Percentiles rank a stretch among this genome's conserved stretches.
Conservation (phyloP, 2,113 vertebrate genomes). For the Rhinichthys klamathensis region DNA sequence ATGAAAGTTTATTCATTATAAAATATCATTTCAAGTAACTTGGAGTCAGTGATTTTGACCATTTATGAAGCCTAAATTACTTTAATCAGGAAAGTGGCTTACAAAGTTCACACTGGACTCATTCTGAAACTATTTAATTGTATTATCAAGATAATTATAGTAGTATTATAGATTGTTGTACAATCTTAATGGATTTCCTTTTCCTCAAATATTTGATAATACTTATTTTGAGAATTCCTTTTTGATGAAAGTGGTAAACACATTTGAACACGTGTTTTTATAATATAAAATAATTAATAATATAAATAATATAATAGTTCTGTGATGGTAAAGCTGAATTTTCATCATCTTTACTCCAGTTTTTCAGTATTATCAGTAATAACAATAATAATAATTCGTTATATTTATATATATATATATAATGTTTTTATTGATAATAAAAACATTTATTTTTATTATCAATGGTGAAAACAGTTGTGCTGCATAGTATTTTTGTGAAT, state of each 20-base stretch:
- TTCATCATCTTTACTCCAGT: background rate
- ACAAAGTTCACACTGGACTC: too few relatives aligned
- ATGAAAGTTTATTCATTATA: background rate
- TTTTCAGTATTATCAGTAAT: too few relatives aligned
- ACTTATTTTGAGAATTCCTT: background rate
- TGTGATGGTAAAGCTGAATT: background rate
- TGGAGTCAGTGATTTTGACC: background rate
- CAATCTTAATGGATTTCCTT: background rate
- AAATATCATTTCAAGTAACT: background rate
- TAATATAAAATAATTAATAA: too few relatives aligned
- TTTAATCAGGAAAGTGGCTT: background rate
- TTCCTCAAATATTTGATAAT: background rate
- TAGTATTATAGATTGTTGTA: background rate
- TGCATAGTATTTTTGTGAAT: too few relatives aligned
- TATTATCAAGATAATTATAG: slow-evolving; percentile 24
- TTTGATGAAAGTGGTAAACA: too few relatives aligned
- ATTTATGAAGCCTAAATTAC: slow-evolving; percentile 1
- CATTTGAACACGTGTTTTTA: too few relatives aligned
- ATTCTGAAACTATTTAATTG: background rate
- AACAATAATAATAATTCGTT: too few relatives aligned
- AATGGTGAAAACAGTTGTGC: too few relatives aligned
- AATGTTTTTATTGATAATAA: too few relatives aligned
- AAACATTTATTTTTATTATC: too few relatives aligned
- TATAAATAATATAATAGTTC: too few relatives aligned
- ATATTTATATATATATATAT: too few relatives aligned